Base-by-base conservation (phyloP, 1,140 invertebrate species). In the Oncopeltus fasciatus region DNA sequence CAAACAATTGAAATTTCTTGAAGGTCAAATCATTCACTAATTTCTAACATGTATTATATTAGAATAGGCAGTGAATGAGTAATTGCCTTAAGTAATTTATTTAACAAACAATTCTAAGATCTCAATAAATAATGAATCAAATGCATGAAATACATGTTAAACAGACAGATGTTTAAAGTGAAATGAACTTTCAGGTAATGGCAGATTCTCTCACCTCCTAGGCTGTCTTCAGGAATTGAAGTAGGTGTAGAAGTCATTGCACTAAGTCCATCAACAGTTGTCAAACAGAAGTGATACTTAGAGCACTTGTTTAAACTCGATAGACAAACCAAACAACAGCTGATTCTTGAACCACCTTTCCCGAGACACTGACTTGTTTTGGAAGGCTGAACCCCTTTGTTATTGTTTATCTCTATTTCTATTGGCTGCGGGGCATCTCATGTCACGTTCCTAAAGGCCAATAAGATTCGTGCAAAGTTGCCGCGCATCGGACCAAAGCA, bases 141-240 rank as follows among this genome's bases (percentile, higher is more conserved):
- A n/a, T n/a, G n/a, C n/a, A n/a, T n/a, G n/a, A n/a, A n/a, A n/a
- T n/a, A n/a, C n/a, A n/a, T n/a, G n/a, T n/a, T n/a, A n/a, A n/a
- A n/a, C n/a, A n/a, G n/a, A n/a, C n/a, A n/a, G n/a, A n/a, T n/a
- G n/a, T n/a, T n/a, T n/a, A n/a, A n/a, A n/a, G n/a, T n/a, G n/a
- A n/a, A n/a, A n/a, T n/a, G n/a, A n/a, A n/a, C n/a, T n/a, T n/a
- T n/a, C n/a, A n/a, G n/a, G n/a, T n/a, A n/a, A n/a, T n/a, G n/a
- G n/a, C n/a, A n/a, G n/a, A n/a, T n/a, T n/a, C n/a, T n/a, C 58
- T 21, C 27, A 59, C 58, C 58, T 44, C 58, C 58, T n/a, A 59
- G 58, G 20, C 5, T n/a, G 18, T 59, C 58, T 59, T 59, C 58
- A 1, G 58, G 31, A 43, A 59, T 59, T 24, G 58, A 59, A n/a